Evolutionary conservation across 2,888 invertebrate genomes (phyloP), one percentile per base, ranked within the genome.

Genomic region (Pseudeuparius sepicola): DNA sequence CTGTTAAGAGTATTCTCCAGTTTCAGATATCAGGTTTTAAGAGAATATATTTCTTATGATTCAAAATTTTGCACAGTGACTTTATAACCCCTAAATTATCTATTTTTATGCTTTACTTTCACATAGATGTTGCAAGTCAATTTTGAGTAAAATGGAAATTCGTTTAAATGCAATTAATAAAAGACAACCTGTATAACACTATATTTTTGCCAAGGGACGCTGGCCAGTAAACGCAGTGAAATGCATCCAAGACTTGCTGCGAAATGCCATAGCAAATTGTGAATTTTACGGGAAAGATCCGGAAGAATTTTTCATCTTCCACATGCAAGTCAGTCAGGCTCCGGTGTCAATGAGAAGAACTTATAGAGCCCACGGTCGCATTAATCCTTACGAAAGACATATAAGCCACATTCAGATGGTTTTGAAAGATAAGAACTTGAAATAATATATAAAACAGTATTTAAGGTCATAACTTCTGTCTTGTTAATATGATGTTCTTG

Each of bases 171-270:
- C n/a, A n/a, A n/a, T n/a, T n/a, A n/a, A n/a, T n/a, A n/a, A n/a
- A n/a, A n/a, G n/a, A n/a, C n/a, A n/a, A n/a, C n/a, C n/a, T n/a
- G n/a, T n/a, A n/a, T n/a, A n/a, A n/a, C n/a, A n/a, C n/a, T n/a
- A n/a, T n/a, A n/a, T n/a, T n/a, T n/a, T n/a, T n/a, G n/a, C n/a
- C n/a, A n/a, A 52, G 61, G 66, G 86, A 50, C 71, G 86, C 41
- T 86, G 86, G 86, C 85, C 86, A 20, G 73, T 76, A 56, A 87
- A 87, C 60, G 82, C 83, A 29, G 83, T 81, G 5, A 77, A 83
- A 55, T 83, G 82, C 55, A 62, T 87, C 38, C 67, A 84, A 27
- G 80, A 84, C 55, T 66, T 86, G 35, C 60, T 86, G 52, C 77
- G 75, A 57, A 87, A 86, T 61, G 85, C 85, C 9, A 83, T 83